phyloP scores from a whole-genome alignment of 2,797 vertebrate genomes.

The Aldrovandia affinis region DNA sequence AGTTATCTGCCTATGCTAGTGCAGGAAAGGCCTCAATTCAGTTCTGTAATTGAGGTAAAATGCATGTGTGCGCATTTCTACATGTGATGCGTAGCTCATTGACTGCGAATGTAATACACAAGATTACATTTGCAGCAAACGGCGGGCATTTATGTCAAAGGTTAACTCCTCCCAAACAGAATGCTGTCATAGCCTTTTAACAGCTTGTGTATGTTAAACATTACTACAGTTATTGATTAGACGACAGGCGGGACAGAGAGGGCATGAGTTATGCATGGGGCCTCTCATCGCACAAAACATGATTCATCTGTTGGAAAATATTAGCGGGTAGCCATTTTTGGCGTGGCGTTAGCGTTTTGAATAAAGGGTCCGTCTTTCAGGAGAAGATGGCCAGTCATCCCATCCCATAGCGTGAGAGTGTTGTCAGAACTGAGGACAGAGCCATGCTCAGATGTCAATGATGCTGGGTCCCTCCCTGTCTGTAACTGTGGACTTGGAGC shows the following conservation, averaged over 20 bases:
- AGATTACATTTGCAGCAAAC: not conserved
- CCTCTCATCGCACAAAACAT: slow-evolving; percentile 17
- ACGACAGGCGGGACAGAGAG: slow-evolving; percentile 48
- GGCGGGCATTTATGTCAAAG: not conserved
- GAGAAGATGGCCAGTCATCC: slow-evolving; percentile 24
- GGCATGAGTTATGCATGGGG: slow-evolving; percentile 43
- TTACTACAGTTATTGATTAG: slow-evolving; percentile 33
- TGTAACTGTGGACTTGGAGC: slow-evolving; percentile 3
- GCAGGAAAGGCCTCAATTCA: not conserved
- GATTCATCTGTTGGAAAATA: slow-evolving; percentile 6
- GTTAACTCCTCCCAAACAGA: not conserved
- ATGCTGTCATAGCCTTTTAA: slow-evolving; percentile 3
- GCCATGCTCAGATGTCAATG: slow-evolving; percentile 49
- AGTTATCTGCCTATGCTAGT: not conserved
- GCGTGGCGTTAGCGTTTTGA: slow-evolving; percentile 45
- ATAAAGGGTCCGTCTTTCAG: slow-evolving; percentile 60
- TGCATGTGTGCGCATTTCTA: not conserved
- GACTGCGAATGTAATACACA: not conserved
- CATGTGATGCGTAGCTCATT: not conserved
- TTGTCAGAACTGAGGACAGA: slow-evolving; percentile 51
- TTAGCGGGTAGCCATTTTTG: slow-evolving; percentile 46
- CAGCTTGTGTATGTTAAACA: slow-evolving; percentile 6
- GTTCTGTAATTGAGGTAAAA: not conserved
- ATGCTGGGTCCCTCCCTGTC: slow-evolving; percentile 44
- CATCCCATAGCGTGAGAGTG: slow-evolving; percentile 27